Conservation (phyloP, 1,140 invertebrate genomes). For the Centruroides sculpturatus region DNA sequence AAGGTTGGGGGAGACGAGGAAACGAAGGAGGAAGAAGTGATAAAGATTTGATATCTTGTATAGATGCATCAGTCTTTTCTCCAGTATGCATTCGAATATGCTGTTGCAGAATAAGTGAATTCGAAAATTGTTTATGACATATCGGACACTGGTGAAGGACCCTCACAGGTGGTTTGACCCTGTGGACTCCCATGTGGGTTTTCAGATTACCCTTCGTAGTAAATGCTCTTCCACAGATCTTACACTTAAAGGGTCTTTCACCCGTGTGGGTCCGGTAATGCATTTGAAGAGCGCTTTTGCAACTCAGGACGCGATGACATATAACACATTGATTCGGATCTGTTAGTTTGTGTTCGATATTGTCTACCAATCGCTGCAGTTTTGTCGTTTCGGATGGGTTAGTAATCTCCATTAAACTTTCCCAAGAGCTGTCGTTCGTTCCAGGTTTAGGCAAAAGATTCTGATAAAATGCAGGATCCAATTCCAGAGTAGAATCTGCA, state of each 20-base stretch:
- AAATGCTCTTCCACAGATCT: conserved; percentile 88
- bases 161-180: conserved; percentile 77
- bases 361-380: conserved; percentile 86
- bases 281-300: conserved; percentile 97
- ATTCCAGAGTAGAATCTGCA: no score
- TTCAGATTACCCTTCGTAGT: conserved; percentile 98
- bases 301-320: conserved; percentile 89
- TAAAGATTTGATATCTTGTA: conserved; percentile 35
- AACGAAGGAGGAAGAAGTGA: conserved; percentile 6
- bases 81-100: conserved; percentile 83
- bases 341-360: conserved; percentile 79
- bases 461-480: conserved; percentile 50
- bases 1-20: conserved; percentile 2
- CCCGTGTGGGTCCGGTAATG: conserved; percentile 94
- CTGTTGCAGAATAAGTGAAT: conserved; percentile 82
- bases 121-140: conserved; percentile 95
- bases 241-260: conserved; percentile 89
- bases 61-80: conserved; percentile 68
- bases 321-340: conserved; percentile 97
- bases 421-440: conserved; percentile 90
- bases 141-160: conserved; percentile 94
- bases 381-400: conserved; percentile 83
- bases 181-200: conserved; percentile 97
- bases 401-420: conserved; percentile 88
- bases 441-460: conserved; percentile 70